These are phyloP conservation scores for Sericinus montela DNA, from an alignment of 2,888 invertebrate genomes.

Conservation along the genomic window DNA sequence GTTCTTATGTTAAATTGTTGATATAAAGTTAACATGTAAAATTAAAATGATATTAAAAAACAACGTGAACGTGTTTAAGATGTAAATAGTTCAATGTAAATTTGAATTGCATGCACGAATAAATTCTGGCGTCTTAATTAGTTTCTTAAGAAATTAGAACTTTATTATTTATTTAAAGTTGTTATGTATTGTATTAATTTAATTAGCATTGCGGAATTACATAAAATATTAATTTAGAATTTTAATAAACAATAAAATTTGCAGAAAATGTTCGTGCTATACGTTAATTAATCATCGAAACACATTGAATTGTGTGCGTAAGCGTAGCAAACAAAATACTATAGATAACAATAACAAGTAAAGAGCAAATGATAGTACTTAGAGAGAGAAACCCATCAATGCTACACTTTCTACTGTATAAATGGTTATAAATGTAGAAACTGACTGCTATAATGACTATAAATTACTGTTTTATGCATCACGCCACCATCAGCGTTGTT, in stretches of 20 bases:
- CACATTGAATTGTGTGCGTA: slow-evolving; percentile 51
- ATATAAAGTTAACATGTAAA: not conserved
- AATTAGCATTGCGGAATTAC: too few species aligned
- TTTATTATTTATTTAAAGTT: too few species aligned
- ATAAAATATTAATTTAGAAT: too few species aligned
- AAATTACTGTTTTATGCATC: slow-evolving; percentile 32
- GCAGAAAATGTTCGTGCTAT: not conserved
- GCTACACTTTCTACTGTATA: slow-evolving; percentile 13
- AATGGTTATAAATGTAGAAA: not conserved
- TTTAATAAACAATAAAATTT: too few species aligned
- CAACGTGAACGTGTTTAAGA: not conserved
- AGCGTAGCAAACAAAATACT: slow-evolving; percentile 56
- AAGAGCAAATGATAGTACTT: slow-evolving; percentile 16
- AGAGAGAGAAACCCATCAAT: slow-evolving; percentile 16
- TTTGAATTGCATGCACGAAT: not conserved
- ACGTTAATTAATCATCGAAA: slow-evolving; percentile 28
- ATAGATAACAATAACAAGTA: slow-evolving; percentile 25
- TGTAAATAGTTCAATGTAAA: slow-evolving; percentile 4
- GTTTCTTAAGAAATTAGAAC: too few species aligned
- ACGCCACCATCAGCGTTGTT: slow-evolving; percentile 54
- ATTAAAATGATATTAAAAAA: not conserved
- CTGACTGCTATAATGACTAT: not conserved
- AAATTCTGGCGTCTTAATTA: too few species aligned
- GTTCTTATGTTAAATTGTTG: not conserved
- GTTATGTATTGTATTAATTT: too few species aligned